Conservation (phyloP, 2,113 vertebrate species). For the Stigmatopora argus region DNA sequence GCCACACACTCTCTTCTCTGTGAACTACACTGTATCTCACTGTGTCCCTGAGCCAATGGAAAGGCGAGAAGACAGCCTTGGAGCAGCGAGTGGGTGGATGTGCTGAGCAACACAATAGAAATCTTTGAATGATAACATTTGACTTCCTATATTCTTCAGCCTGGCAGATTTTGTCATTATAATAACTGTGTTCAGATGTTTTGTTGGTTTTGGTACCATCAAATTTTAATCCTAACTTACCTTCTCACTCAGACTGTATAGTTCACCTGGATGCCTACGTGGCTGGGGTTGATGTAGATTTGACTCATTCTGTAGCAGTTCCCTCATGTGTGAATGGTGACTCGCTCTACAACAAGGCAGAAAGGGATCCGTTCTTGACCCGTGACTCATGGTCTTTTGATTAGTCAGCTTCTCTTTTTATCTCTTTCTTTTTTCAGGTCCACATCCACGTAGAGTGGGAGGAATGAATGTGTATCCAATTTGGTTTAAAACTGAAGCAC, state of each 20-base stretch:
- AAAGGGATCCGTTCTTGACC: conserved; percentile 46
- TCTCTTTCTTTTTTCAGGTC: conserved; percentile 30
- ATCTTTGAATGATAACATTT: conserved; percentile 39
- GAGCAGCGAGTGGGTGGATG: conserved; percentile 53
- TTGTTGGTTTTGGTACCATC: background rate
- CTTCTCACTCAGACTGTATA: conserved; percentile 24
- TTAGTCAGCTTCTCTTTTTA: conserved; percentile 9
- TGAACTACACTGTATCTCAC: conserved; percentile 46
- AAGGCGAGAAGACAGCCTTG: conserved; percentile 55
- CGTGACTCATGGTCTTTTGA: conserved; percentile 36
- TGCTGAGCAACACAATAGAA: conserved; percentile 41
- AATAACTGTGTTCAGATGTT: conserved; percentile 32
- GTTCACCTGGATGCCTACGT: conserved; percentile 41
- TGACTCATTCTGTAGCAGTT: conserved; percentile 48
- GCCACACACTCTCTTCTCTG: conserved; percentile 30
- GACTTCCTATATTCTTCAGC: conserved; percentile 17
- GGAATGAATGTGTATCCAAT: conserved; percentile 3
- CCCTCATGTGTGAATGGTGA: conserved; percentile 30
- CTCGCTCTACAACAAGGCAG: conserved; percentile 39
- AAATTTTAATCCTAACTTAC: conserved; percentile 33
- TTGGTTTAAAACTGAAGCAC: conserved; percentile 42
- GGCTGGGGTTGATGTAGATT: conserved; percentile 23
- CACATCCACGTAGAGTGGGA: conserved; percentile 31
- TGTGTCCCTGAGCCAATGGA: conserved; percentile 43
- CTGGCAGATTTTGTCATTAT: conserved; percentile 17